phyloP scores from a whole-genome alignment of 64 coral and sea anemone species.

The Astreopora myriophthalma region DNA sequence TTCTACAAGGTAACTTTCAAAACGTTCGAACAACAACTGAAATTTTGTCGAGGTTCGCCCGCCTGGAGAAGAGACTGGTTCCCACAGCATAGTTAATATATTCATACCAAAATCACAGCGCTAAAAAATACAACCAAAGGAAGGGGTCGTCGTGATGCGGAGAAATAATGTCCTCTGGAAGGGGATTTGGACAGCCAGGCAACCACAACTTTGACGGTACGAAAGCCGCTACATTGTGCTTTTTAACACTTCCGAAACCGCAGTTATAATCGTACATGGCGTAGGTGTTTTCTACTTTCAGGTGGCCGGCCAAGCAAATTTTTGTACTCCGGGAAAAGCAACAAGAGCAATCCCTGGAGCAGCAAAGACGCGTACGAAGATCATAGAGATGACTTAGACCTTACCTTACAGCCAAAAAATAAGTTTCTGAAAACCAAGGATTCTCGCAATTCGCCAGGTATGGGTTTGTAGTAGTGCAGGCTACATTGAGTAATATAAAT shows the following conservation, averaged over 20 bases:
- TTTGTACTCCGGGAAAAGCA: conserved; percentile 71
- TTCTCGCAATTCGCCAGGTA: conserved; percentile 72
- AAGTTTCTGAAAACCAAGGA: conserved; percentile 45
- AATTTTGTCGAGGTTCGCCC: background rate
- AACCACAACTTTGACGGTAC: conserved; percentile 44
- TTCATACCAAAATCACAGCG: background rate
- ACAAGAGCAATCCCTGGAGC: conserved; percentile 69
- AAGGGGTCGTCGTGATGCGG: background rate
- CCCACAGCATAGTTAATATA: background rate
- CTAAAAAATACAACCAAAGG: too few species aligned
- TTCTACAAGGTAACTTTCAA: too few species aligned
- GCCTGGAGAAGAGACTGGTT: background rate
- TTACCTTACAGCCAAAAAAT: conserved; percentile 45
- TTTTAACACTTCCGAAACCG: background rate
- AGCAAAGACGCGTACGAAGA: background rate
- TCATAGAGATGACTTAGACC: conserved; percentile 50
- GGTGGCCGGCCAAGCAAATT: conserved; percentile 82
- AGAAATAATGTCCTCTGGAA: conserved; percentile 33
- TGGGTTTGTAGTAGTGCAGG: background rate
- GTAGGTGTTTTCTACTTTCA: conserved; percentile 28
- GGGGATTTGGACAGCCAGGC: conserved; percentile 24
- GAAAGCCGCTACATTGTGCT: background rate
- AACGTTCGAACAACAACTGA: too few species aligned
- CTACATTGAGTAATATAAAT: background rate
- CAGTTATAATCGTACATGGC: background rate